Conservation (phyloP, 2,113 vertebrate species). For the Vireo altiloquus region DNA sequence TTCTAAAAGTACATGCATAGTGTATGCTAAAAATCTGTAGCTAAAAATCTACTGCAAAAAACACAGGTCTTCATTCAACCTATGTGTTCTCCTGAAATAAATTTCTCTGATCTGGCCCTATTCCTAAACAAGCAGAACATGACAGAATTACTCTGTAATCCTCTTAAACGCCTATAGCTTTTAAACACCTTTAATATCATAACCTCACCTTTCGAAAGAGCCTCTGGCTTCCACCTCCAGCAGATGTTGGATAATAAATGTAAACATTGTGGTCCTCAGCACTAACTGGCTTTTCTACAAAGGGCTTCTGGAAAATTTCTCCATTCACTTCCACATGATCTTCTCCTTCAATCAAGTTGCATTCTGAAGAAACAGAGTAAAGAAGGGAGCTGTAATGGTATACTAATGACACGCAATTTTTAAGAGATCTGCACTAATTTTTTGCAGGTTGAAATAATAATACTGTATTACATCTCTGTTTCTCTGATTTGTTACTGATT, state of each 20-base stretch:
- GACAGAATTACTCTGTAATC: neutral
- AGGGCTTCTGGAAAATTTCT: slow-evolving; percentile 89
- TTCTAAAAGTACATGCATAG: neutral
- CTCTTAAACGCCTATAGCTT: neutral
- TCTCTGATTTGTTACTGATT: neutral
- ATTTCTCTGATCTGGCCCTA: neutral
- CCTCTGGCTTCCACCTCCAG: slow-evolving; percentile 88
- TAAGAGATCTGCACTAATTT: neutral
- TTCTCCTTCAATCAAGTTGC: slow-evolving; percentile 88
- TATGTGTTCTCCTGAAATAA: neutral
- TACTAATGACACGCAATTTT: neutral
- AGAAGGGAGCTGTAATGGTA: neutral
- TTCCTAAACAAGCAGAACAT: neutral
- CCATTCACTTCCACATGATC: slow-evolving; percentile 92
- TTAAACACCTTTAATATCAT: neutral
- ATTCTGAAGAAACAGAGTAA: slow-evolving; percentile 71
- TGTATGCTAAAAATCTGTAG: neutral
- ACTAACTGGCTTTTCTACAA: slow-evolving; percentile 90
- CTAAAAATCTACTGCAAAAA: neutral
- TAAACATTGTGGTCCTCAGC: slow-evolving; percentile 93
- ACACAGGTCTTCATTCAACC: neutral
- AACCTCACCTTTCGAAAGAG: slow-evolving; percentile 85
- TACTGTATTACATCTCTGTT: neutral
- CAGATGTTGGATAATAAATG: slow-evolving; percentile 91
- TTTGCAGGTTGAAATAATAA: neutral